These are phyloP conservation scores for Xyliphius kryptos DNA, from an alignment of 2,113 vertebrate genomes.

Conservation along the genomic window DNA sequence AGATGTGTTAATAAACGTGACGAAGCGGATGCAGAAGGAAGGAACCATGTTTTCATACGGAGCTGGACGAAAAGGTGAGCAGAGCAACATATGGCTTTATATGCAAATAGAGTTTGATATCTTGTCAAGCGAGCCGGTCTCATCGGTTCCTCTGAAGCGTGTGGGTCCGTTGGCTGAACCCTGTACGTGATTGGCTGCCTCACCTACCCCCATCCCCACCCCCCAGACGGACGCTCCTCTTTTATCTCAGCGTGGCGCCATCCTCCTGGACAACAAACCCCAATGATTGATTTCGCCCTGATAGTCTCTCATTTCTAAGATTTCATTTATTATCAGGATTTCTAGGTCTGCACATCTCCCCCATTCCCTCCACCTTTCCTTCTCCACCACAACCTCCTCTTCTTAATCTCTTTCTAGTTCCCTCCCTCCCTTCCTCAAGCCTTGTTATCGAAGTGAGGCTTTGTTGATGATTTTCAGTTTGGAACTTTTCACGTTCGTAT, in stretches of 20 bases:
- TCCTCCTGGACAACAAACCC: slow-evolving; percentile 88
- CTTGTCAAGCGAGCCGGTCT: slow-evolving; percentile 25
- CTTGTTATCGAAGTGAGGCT: slow-evolving; percentile 47
- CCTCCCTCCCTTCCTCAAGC: slow-evolving; percentile 30
- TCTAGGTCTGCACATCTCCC: slow-evolving; percentile 55
- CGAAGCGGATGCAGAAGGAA: background rate
- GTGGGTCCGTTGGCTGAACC: slow-evolving; percentile 37
- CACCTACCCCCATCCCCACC: slow-evolving; percentile 14
- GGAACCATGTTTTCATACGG: background rate
- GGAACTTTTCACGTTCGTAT: slow-evolving; percentile 43
- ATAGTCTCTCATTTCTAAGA: slow-evolving; percentile 86
- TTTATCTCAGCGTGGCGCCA: slow-evolving; percentile 92
- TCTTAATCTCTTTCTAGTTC: slow-evolving; percentile 15
- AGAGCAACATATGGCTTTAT: slow-evolving; percentile 11
- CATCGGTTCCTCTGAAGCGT: slow-evolving; percentile 32
- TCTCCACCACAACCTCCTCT: too few species aligned
- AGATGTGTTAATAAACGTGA: background rate
- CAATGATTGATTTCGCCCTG: slow-evolving; percentile 97
- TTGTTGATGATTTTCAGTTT: slow-evolving; percentile 53
- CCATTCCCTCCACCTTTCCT: too few species aligned
- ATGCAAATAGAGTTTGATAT: slow-evolving; percentile 30
- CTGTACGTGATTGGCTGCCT: slow-evolving; percentile 49
- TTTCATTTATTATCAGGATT: slow-evolving; percentile 96
- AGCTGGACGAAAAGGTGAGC: background rate
- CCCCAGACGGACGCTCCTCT: slow-evolving; percentile 71